These are phyloP conservation scores for Mastacembelus armatus DNA, from an alignment of 2,797 vertebrate genomes.

Conservation along the genomic window DNA sequence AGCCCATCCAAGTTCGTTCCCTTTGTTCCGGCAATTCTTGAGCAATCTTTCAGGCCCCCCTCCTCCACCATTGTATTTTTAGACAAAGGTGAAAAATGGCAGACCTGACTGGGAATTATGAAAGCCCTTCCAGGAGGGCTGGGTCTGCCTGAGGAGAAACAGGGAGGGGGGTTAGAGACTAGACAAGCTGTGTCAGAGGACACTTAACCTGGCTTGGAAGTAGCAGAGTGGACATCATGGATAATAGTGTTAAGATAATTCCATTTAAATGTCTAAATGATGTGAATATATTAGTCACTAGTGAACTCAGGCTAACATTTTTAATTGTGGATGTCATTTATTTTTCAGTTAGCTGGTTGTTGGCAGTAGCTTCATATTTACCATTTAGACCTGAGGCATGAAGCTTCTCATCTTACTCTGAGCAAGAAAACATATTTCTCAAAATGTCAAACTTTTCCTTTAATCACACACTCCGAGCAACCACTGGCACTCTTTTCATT, in stretches of 20 bases:
- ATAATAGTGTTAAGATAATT: slow-evolving; percentile 5
- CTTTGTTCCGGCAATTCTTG: slow-evolving; percentile 85
- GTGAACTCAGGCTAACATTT: background rate
- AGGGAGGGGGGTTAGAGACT: slow-evolving; percentile 3
- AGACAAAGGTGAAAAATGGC: slow-evolving; percentile 83
- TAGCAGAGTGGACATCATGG: slow-evolving; percentile 7
- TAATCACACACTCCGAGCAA: too few species aligned
- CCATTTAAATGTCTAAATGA: background rate
- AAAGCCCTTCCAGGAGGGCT: slow-evolving; percentile 67
- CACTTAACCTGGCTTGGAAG: slow-evolving; percentile 4
- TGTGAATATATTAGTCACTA: background rate
- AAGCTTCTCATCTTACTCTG: slow-evolving; percentile 4
- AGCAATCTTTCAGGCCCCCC: slow-evolving; percentile 77
- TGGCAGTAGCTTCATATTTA: slow-evolving; percentile 2
- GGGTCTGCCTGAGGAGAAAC: slow-evolving; percentile 36
- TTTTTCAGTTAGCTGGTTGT: too few species aligned
- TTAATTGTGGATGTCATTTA: too few species aligned
- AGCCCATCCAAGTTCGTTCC: slow-evolving; percentile 71
- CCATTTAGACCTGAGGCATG: slow-evolving; percentile 1
- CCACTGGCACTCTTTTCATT: too few species aligned
- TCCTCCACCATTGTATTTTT: slow-evolving; percentile 82
- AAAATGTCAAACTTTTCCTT: too few species aligned
- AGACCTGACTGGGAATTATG: slow-evolving; percentile 71
- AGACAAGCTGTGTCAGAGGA: slow-evolving; percentile 35
- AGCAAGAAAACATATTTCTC: too few species aligned